Evolutionary conservation across 2,113 vertebrate species (phyloP).

Genomic region (Ariopsis seemanni): DNA sequence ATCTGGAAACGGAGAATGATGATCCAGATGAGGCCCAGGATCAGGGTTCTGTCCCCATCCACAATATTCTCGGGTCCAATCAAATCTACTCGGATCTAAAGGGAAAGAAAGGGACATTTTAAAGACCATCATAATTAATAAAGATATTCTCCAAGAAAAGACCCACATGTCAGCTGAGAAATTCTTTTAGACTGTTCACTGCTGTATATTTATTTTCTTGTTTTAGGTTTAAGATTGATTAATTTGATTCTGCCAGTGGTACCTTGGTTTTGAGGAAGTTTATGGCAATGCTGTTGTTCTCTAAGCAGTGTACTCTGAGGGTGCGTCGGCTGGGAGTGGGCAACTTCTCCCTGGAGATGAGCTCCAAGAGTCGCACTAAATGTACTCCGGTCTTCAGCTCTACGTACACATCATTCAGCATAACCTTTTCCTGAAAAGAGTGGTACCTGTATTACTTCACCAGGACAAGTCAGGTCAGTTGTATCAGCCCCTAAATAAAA

Average conservation of each 20-base stretch:
- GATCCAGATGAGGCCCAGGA: conserved; percentile 90
- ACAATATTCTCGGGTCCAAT: conserved; percentile 93
- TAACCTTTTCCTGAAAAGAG: conserved; percentile 50
- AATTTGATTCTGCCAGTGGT: not conserved
- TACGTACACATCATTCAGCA: conserved; percentile 78
- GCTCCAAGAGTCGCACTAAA: conserved; percentile 82
- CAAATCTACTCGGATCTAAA: conserved; percentile 83
- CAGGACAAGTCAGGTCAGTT: not conserved
- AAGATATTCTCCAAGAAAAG: not conserved
- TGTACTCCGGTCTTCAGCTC: conserved; percentile 80
- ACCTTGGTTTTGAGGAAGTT: conserved; percentile 87
- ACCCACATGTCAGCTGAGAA: not conserved
- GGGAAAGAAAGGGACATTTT: not conserved
- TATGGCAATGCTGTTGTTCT: conserved; percentile 90
- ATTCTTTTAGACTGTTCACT: not conserved
- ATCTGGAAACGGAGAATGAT: conserved; percentile 94
- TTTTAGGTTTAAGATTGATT: not conserved
- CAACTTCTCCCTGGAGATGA: conserved; percentile 78
- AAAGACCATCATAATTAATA: not conserved
- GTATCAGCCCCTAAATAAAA: not conserved
- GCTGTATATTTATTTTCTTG: not conserved
- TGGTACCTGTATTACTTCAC: conserved; percentile 22
- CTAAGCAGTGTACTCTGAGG: conserved; percentile 84
- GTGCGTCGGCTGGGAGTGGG: conserved; percentile 73
- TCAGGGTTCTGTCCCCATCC: conserved; percentile 86